Percentiles rank a stretch among this genome's conserved stretches.
phyloP scores from a whole-genome alignment of 2,888 invertebrate species.

The Drosophila yooni region DNA sequence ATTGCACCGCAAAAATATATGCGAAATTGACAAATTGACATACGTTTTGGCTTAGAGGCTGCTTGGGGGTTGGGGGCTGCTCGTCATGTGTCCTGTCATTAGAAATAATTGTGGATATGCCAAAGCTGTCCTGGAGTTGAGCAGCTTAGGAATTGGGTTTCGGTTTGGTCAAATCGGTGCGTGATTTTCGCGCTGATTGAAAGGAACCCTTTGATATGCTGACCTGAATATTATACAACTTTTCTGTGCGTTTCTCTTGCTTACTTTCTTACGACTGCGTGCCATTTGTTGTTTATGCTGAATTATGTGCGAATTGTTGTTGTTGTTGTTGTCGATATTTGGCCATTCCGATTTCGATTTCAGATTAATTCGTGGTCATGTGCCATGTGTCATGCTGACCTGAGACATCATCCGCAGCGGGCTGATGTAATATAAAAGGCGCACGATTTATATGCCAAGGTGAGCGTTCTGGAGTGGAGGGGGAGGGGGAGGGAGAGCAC shows the following conservation, averaged over 20 bases:
- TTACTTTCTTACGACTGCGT: conserved; percentile 30
- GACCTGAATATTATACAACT: conserved; percentile 28
- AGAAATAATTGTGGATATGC: conserved; percentile 68
- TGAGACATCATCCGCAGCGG: conserved; percentile 8
- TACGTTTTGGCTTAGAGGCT: conserved; percentile 69
- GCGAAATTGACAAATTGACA: conserved; percentile 80
- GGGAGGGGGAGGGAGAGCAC: not conserved
- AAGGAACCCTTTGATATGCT: conserved; percentile 52
- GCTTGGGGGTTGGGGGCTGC: not conserved
- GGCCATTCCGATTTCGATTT: conserved; percentile 64
- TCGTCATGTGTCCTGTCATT: conserved; percentile 72
- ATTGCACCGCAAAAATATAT: conserved; percentile 62
- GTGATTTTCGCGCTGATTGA: conserved; percentile 69
- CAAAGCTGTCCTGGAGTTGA: conserved; percentile 33
- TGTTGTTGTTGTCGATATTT: conserved; percentile 42
- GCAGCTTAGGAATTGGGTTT: conserved; percentile 52
- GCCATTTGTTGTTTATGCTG: conserved; percentile 54
- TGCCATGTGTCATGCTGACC: conserved; percentile 55
- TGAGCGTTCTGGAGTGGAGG: conserved; percentile 26
- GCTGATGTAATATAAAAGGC: conserved; percentile 31
- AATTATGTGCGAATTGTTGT: conserved; percentile 70
- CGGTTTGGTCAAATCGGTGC: conserved; percentile 51
- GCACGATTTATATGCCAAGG: conserved; percentile 55
- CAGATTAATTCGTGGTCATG: conserved; percentile 64
- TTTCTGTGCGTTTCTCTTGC: conserved; percentile 13